Base-by-base conservation (phyloP, 2,888 invertebrate genomes). In the Lymantria monacha region DNA sequence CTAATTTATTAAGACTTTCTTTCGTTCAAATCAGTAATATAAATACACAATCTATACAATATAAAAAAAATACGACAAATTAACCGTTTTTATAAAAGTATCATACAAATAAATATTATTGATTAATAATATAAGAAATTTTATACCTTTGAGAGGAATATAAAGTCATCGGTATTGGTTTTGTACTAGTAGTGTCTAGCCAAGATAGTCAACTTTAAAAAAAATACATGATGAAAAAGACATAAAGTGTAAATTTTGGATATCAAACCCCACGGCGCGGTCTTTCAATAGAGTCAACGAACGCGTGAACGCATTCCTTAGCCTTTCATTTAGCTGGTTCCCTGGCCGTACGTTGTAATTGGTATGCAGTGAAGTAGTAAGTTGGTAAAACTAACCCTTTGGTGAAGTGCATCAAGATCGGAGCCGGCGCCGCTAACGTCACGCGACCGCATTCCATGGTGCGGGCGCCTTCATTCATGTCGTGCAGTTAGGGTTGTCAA, bases 381-480 rank as follows among this genome's bases (percentile, higher is more conserved):
- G 43, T 46, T 46, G 53, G 75, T 76, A 75, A 72, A 80, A 71
- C 81, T 81, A 83, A 78, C 77, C 78, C 79, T 81, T 81, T 77
- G 79, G 79, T 80, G 76, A 85, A 85, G 87, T 90, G 91, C 90
- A 92, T 87, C 87, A 83, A 88, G 89, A 89, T 90, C 88, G 87
- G 89, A 82, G 85, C 79, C 90, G 92, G 91, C 92, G 90, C 86
- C 92, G 92, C 85, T 51, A 88, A 91, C 92, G 92, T 93, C 92
- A 92, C 91, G 87, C 87, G 89, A 86, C 87, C 91, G 91, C 92
- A 93, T 93, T 93, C 93, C 93, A 85, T 73, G 58, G 66, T 61
- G 58, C 70, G 55, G 84, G 83, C 85, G 85, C 84, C 87, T 89
- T 82, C 87, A 88, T 89, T 88, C 89, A 89, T 89, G 84, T 83